phyloP scores from a whole-genome alignment of 2,888 invertebrate species.

The Ferrisia virgata region DNA sequence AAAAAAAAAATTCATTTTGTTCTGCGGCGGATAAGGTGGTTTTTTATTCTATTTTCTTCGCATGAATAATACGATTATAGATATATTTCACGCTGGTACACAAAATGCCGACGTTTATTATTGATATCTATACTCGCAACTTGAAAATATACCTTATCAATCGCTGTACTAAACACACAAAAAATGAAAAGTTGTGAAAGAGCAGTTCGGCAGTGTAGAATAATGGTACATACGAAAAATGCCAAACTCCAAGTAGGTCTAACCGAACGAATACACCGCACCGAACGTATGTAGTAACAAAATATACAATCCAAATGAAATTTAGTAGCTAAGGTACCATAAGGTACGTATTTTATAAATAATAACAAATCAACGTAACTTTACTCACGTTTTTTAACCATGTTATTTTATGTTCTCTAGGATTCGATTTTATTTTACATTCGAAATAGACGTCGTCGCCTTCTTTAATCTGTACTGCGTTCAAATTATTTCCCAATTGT shows the following conservation, averaged over 20 bases:
- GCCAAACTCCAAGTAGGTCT: no score
- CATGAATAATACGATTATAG: background rate
- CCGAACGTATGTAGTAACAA: no score
- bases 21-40: background rate
- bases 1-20: background rate
- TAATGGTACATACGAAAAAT: background rate
- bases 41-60: background rate
- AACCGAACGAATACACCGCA: background rate
- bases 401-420: constrained; percentile 69
- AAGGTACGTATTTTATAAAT: background rate
- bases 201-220: no score
- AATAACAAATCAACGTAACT: background rate
- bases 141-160: background rate
- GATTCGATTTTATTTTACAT: constrained; percentile 72
- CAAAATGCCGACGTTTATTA: background rate
- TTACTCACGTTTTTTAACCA: constrained; percentile 72
- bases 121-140: background rate
- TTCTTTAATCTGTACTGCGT: constrained; percentile 44
- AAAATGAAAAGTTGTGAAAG: background rate
- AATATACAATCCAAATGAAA: no score
- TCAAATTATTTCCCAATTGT: constrained; percentile 41
- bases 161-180: background rate
- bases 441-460: constrained; percentile 57
- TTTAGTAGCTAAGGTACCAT: no score
- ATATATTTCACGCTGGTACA: background rate